Conservation (phyloP, 1,140 invertebrate species). For the Cotesia typhae region DNA sequence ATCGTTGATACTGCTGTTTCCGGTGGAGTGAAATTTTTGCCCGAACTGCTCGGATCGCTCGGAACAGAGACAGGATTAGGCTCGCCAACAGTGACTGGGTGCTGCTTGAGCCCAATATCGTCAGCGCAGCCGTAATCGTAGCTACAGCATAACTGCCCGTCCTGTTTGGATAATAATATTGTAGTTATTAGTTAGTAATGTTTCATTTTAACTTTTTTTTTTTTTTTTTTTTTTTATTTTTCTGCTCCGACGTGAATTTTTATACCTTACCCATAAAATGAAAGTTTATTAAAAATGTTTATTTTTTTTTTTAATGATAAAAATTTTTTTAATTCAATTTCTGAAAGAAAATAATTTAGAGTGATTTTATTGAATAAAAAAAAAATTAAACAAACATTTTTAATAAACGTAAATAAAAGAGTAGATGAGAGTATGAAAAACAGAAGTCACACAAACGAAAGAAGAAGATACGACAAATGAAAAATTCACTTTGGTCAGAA, state of each 20-base stretch:
- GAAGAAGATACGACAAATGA: not conserved
- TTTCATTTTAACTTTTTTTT: not conserved
- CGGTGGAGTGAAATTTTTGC: slow-evolving; percentile 50
- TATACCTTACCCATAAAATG: not conserved
- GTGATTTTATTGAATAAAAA: too few relatives aligned
- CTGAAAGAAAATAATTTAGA: too few relatives aligned
- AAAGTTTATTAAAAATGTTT: slow-evolving; percentile 15
- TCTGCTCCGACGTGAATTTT: slow-evolving; percentile 32
- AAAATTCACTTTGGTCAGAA: slow-evolving; percentile 33
- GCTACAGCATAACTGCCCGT: slow-evolving; percentile 72
- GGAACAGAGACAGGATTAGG: slow-evolving; percentile 48
- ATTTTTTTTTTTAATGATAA: not conserved
- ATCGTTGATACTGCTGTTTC: slow-evolving; percentile 61
- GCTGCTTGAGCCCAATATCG: slow-evolving; percentile 54
- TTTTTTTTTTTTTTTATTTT: slow-evolving; percentile 13
- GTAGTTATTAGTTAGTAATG: slow-evolving; percentile 46
- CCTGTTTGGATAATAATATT: slow-evolving; percentile 59
- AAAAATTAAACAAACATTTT: too few relatives aligned
- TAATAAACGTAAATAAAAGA: not conserved
- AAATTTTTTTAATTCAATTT: too few relatives aligned
- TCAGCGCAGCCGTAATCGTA: slow-evolving; percentile 71
- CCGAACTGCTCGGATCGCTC: slow-evolving; percentile 46
- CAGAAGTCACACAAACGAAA: slow-evolving; percentile 1
- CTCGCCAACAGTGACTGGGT: slow-evolving; percentile 42
- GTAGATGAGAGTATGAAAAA: slow-evolving; percentile 15